These are phyloP conservation scores for Lypha dubia DNA, from an alignment of 2,888 invertebrate genomes.

Conservation along the genomic window DNA sequence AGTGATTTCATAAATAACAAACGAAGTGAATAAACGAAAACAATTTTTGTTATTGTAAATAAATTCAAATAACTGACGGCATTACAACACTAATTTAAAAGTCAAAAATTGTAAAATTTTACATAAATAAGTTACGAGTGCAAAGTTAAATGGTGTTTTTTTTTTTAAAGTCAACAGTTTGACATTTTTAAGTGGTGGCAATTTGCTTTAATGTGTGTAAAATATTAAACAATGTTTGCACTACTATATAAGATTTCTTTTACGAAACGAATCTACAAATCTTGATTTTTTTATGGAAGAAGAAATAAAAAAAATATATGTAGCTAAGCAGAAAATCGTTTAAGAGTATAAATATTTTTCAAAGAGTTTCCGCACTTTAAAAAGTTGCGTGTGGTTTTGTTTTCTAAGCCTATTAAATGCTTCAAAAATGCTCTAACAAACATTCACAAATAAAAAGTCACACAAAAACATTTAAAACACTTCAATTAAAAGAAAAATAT, in stretches of 20 bases:
- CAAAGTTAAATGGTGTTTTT: conserved; percentile 29
- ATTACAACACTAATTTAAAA: conserved; percentile 47
- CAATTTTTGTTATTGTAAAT: conserved; percentile 43
- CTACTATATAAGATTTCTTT: conserved; percentile 45
- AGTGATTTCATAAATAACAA: conserved; percentile 50
- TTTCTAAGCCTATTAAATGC: conserved; percentile 58
- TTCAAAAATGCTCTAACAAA: conserved; percentile 51
- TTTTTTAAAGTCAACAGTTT: conserved; percentile 54
- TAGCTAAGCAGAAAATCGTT: neutral
- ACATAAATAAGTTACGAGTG: conserved; percentile 25
- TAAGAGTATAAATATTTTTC: conserved; percentile 21
- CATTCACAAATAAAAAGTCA: conserved; percentile 18
- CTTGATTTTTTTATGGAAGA: conserved; percentile 35
- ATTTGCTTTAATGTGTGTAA: conserved; percentile 22
- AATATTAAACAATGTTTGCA: conserved; percentile 50
- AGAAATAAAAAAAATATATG: neutral
- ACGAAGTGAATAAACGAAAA: conserved; percentile 1
- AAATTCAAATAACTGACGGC: conserved; percentile 39
- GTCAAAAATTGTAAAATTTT: conserved; percentile 47
- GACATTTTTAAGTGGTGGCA: conserved; percentile 54
- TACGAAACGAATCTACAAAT: conserved; percentile 47
- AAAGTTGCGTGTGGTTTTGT: conserved; percentile 63
- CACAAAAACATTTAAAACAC: conserved; percentile 33
- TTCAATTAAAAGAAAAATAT: conserved; percentile 1
- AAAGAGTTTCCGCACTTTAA: conserved; percentile 67